Evolutionary conservation across 2,113 vertebrate species (phyloP), one percentile per base, ranked within the genome.

Genomic region (Lampris incognitus): DNA sequence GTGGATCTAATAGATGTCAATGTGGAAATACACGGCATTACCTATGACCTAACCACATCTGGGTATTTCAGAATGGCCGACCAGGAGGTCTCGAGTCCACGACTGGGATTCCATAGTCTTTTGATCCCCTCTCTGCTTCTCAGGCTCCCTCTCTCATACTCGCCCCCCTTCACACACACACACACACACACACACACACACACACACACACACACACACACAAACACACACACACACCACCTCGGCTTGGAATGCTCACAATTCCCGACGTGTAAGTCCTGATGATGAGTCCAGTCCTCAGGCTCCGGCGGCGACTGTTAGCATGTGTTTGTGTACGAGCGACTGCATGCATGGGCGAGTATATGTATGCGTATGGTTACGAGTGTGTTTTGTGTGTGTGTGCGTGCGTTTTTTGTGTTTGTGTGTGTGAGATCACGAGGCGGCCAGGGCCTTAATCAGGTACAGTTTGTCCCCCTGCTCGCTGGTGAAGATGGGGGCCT

Each of bases 381-480:
- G 50, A 41, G 49, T 49, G 36, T 59, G 56, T 70, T 70, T 51
- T 54, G 52, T 58, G 59, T 52, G 41, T 56, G 61, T 44, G 41
- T 59, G 41, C 38, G 67, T 61, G 61, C 67, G 66, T 70, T 65
- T 59, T 46, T 64, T 54, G 54, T 59, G 50, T 55, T 69, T 48
- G 37, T 55, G 66, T 69, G 54, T 71, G 65, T 49, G 78, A 74
- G 85, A 92, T 97, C 96, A 97, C 86, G 96, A 96, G 56, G 93
- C 91, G 9, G 92, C 85, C 85, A 97, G 87, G 84, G 95, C 96
- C 89, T 96, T 97, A 88, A 96, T 78, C 89, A 97, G 95, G 93
- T 97, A 97, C 41, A 97, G 94, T 94, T 96, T 97, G 91, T 97
- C 96, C 61, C 96, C 96, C 91, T 96, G 96, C 90, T 97, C 96